A percentile compares a stretch with the other conserved stretches of the same genome.
phyloP scores from a whole-genome alignment of 2,113 vertebrate species.

The Burhinus oedicnemus region DNA sequence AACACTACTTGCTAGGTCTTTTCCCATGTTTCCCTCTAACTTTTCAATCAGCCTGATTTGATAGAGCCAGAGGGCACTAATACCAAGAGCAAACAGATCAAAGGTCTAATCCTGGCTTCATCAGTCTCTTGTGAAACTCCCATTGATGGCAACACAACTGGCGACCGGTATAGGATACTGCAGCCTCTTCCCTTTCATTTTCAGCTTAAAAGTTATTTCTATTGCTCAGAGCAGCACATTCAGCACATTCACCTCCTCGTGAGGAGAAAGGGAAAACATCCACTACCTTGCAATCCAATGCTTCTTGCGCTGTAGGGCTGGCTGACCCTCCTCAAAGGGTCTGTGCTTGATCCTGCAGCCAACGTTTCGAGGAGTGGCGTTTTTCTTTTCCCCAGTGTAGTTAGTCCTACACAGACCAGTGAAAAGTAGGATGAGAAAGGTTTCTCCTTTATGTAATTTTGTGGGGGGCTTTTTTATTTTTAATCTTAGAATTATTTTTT shows the following conservation, averaged over 20 bases:
- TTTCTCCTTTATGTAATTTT: not conserved
- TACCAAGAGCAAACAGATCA: not conserved
- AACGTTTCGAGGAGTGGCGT: fast-evolving
- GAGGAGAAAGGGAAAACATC: not conserved
- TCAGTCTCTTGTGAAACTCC: not conserved
- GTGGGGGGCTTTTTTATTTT: not conserved
- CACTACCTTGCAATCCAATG: not conserved
- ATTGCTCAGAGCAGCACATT: not conserved
- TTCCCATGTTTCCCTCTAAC: not conserved
- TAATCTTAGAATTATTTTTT: too few relatives aligned
- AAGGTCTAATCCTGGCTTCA: not conserved
- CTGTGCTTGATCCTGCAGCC: not conserved
- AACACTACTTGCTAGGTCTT: not conserved
- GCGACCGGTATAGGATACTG: not conserved
- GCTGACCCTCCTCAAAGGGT: not conserved
- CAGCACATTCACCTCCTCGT: not conserved
- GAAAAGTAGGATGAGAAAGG: not conserved
- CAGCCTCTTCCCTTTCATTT: not conserved
- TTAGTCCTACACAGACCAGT: not conserved
- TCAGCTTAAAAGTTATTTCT: not conserved
- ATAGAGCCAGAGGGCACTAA: not conserved
- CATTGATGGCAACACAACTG: not conserved
- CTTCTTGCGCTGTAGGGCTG: not conserved
- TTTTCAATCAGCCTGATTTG: not conserved
- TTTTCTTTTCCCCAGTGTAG: not conserved